Base-by-base conservation (phyloP, 2,113 vertebrate genomes). In the Elaphurus davidianus region DNA sequence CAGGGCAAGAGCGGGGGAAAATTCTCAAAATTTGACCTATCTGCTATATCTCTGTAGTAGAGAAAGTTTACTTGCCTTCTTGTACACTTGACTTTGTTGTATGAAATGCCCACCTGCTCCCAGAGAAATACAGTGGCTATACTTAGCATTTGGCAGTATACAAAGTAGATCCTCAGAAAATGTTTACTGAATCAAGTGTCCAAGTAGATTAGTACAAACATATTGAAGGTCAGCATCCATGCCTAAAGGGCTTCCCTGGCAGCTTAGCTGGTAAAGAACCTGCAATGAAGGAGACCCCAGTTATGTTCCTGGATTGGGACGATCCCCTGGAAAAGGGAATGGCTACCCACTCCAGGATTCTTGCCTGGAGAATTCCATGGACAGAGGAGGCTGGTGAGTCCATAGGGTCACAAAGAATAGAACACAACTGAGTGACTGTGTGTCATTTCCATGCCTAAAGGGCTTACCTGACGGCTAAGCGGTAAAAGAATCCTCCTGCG, bases 61-160 rank as follows among this genome's bases (percentile, higher is more conserved):
- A 60, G 16, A 57, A 92, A 94, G 57, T n/a, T 25, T 30, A 81
- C 43, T 96, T 88, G 17, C 52, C 11, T 87, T 87, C 40, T 84
- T 15, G 15, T 36, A 57, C 15, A 67, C 62, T 45, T 33, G 19
- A 74, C 11, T 40, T 83, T 88, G 45, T 21, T 54, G 4, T 59
- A 40, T 83, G 43, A 83, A 55, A n/a, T 52, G 28, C 50, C 60
- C 6, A 57, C 40, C 55, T 93, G 40, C 33, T 33, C 54, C 8
- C 36, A 17, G 17, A 12, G 64, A 62, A 71, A 64, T 6, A 9
- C 40, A 36, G 43, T 17, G 13, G 30, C n/a, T 78, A 21, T 54
- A n/a, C 36, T 95, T 36, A 95, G 45, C 19, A 78, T 82, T 54
- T 47, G 43, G 13, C 33, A 54, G 36, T n/a, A 2, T 9, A 76